Evolutionary conservation across 2,888 invertebrate species (phyloP).

Genomic region (Metellina segmentata): DNA sequence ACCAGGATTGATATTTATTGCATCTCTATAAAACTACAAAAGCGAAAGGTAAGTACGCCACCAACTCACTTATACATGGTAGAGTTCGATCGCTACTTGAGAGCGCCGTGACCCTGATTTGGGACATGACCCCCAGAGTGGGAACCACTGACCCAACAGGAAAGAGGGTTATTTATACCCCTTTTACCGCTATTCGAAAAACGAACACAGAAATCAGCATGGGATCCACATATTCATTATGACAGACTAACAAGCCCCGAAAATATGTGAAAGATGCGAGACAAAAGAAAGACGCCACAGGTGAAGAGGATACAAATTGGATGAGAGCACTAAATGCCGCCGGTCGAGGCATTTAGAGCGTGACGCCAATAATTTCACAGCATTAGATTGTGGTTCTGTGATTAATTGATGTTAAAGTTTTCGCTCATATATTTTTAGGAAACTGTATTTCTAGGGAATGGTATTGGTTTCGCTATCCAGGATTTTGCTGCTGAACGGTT

Average conservation of each 20-base stretch:
- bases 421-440: not conserved
- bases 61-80: too few species aligned
- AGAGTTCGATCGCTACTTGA: not conserved
- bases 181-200: too few species aligned
- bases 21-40: too few species aligned
- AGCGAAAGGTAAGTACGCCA: too few species aligned
- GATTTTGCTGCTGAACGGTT: too few species aligned
- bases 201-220: not conserved
- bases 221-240: not conserved
- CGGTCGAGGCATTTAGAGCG: conserved; percentile 31
- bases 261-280: not conserved
- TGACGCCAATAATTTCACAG: conserved; percentile 33
- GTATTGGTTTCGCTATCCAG: too few species aligned
- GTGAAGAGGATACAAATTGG: not conserved
- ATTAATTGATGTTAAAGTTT: not conserved
- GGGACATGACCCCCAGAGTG: not conserved
- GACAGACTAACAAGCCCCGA: not conserved
- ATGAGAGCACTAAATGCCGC: not conserved
- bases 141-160: not conserved
- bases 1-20: too few species aligned
- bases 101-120: not conserved
- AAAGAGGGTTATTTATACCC: not conserved
- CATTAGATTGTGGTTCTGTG: not conserved
- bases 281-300: not conserved
- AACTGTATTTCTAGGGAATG: not conserved